These are phyloP conservation scores for Nilaparvata lugens DNA, from an alignment of 1,140 invertebrate genomes.

Conservation along the genomic window DNA sequence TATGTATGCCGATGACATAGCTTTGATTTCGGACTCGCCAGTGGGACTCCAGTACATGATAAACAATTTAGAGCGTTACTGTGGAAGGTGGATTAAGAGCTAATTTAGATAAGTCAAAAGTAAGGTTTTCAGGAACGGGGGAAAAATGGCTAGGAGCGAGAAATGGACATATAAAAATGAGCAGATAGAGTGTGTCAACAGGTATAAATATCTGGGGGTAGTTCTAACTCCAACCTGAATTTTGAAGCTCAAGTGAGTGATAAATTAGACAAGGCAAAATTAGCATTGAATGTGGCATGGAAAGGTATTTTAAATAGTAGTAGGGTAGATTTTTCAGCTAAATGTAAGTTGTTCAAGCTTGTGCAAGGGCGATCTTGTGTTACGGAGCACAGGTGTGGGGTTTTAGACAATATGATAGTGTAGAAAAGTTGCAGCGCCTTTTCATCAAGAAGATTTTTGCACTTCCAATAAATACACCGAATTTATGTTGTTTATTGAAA, in stretches of 20 bases:
- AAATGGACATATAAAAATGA: slow-evolving; percentile 4
- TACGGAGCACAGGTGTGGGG: background rate
- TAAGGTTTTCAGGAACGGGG: slow-evolving; percentile 20
- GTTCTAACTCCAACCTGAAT: slow-evolving; percentile 6
- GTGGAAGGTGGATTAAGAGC: slow-evolving; percentile 13
- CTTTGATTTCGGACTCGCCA: background rate
- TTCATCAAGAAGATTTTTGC: background rate
- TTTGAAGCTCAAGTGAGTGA: background rate
- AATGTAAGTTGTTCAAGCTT: slow-evolving; percentile 1
- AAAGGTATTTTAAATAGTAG: background rate
- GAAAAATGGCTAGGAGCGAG: slow-evolving; percentile 4
- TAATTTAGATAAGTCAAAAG: slow-evolving; percentile 23
- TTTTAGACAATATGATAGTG: background rate
- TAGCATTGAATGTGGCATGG: background rate
- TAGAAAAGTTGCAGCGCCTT: slow-evolving; percentile 1
- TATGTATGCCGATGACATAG: slow-evolving; percentile 16
- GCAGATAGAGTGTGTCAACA: background rate
- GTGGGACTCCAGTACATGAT: slow-evolving; percentile 14
- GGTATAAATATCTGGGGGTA: slow-evolving; percentile 14
- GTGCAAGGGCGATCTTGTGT: background rate
- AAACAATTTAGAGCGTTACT: slow-evolving; percentile 18
- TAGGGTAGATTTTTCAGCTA: background rate
- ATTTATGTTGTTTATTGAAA: slow-evolving; percentile 8
- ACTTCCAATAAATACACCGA: background rate
- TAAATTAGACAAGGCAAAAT: background rate